Evolutionary conservation across 2,797 vertebrate genomes (phyloP), one percentile per base, ranked within the genome.

Genomic region (Lacerta agilis): DNA sequence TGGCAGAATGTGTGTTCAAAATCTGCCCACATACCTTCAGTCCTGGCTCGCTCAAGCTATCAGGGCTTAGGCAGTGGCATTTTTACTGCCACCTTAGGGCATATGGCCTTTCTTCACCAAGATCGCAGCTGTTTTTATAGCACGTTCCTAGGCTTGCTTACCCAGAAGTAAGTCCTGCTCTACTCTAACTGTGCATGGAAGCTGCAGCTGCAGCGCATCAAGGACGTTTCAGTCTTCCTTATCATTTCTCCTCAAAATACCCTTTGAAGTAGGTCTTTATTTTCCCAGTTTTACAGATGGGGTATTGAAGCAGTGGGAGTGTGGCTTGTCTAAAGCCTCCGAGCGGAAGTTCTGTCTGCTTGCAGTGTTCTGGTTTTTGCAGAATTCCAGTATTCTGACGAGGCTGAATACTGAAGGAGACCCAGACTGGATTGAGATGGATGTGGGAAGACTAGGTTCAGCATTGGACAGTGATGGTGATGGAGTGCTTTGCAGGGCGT

Each of bases 381-480:
- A 86, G 61, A 89, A 86, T 89, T 82, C 78, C 83, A 86, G 58
- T 81, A 81, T 89, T 86, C 82, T 89, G 88, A 86, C 45, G 77
- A n/a, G 79, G 27, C 25, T 61, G 78, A 75, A 85, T 75, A 41
- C 33, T 11, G 43, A 81, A 67, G 45, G 41, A 85, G 55, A 89
- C 67, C 45, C 69, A 66, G 43, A 9, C 61, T 61, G 55, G 58
- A 25, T 38, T 76, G 58, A 55, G 58, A 38, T 13, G 36, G 55
- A 58, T 55, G 43, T 81, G 83, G 43, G 45, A 58, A 55, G 77
- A 76, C 58, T 64, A 66, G 66, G n/a, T 66, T 73, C 33, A 66
- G 29, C 83, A 75, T 66, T 33, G 55, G 64, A 45, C n/a, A 58
- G 33, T 49, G 33, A 79, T 29, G 49, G 29, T 73, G 41, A 23